These are phyloP conservation scores for Colletes latitarsis DNA, from an alignment of 1,140 invertebrate genomes.

Conservation along the genomic window DNA sequence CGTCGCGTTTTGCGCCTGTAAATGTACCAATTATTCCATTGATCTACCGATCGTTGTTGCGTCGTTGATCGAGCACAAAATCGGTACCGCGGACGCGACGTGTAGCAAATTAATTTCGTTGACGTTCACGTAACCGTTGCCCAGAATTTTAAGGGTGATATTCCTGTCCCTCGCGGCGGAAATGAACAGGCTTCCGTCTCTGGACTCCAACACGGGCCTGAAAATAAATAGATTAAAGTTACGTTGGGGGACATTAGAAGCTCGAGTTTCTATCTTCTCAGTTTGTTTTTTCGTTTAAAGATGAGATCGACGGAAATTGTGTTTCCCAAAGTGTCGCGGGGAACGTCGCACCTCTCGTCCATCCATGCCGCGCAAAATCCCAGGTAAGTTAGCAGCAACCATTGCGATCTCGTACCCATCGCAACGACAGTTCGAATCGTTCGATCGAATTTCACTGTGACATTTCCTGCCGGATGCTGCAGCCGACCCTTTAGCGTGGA, in stretches of 20 bases:
- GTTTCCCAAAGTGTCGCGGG: slow-evolving; percentile 12
- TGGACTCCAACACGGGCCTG: slow-evolving; percentile 84
- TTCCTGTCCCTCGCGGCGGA: slow-evolving; percentile 84
- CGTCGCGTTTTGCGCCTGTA: slow-evolving; percentile 75
- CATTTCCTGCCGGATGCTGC: slow-evolving; percentile 35
- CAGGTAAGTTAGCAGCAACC: slow-evolving; percentile 58
- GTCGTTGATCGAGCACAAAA: background rate
- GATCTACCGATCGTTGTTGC: background rate
- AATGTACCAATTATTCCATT: slow-evolving; percentile 21
- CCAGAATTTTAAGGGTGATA: slow-evolving; percentile 84
- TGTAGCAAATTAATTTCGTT: slow-evolving; percentile 83
- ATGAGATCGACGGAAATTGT: slow-evolving; percentile 28
- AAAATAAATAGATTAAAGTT: slow-evolving; percentile 26
- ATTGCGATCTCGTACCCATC: slow-evolving; percentile 49
- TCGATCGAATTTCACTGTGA: slow-evolving; percentile 39
- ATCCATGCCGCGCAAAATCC: slow-evolving; percentile 62
- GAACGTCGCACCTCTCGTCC: slow-evolving; percentile 63
- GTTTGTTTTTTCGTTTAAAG: background rate
- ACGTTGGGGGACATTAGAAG: background rate
- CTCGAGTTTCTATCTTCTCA: background rate
- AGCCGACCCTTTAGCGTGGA: background rate
- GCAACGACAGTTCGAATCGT: background rate
- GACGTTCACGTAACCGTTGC: slow-evolving; percentile 83
- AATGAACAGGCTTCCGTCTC: slow-evolving; percentile 85
- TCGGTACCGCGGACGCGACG: slow-evolving; percentile 77